Conservation (phyloP, 2,797 vertebrate genomes). For the Gobionotothen gibberifrons region DNA sequence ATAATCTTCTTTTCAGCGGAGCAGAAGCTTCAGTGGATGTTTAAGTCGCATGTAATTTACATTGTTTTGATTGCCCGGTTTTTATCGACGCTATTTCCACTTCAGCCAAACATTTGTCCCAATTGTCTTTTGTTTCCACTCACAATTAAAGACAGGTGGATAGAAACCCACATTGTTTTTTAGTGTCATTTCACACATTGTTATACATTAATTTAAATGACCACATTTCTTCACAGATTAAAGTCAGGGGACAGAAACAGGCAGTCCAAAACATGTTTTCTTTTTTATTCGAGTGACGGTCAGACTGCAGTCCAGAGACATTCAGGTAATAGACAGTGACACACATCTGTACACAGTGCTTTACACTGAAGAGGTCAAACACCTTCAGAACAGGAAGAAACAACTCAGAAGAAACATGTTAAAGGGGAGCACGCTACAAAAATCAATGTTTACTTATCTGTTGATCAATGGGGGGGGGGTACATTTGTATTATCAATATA, state of each 20-base stretch:
- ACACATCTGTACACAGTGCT: conserved; percentile 79
- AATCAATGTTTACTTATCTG: conserved; percentile 54
- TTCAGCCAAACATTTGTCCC: no score
- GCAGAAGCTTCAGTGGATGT: no score
- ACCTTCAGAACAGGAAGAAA: conserved; percentile 70
- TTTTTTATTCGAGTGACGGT: conserved; percentile 81
- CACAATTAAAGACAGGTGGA: no score
- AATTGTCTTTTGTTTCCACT: no score
- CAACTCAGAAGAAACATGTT: conserved; percentile 55
- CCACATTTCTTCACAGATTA: neutral
- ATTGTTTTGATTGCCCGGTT: no score
- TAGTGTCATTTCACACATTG: neutral
- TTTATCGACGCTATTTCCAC: no score
- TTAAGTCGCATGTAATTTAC: no score
- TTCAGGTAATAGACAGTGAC: conserved; percentile 82
- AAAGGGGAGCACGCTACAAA: conserved; percentile 61
- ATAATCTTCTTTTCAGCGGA: no score
- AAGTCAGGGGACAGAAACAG: conserved; percentile 50
- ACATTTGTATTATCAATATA: conserved; percentile 29
- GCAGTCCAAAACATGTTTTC: conserved; percentile 71
- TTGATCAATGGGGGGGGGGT: conserved; percentile 30
- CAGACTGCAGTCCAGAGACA: conserved; percentile 83
- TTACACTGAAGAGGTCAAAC: conserved; percentile 79
- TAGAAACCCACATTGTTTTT: no score
- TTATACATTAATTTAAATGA: neutral